Base-by-base conservation (phyloP, 2,113 vertebrate genomes). In the Picathartes gymnocephalus region DNA sequence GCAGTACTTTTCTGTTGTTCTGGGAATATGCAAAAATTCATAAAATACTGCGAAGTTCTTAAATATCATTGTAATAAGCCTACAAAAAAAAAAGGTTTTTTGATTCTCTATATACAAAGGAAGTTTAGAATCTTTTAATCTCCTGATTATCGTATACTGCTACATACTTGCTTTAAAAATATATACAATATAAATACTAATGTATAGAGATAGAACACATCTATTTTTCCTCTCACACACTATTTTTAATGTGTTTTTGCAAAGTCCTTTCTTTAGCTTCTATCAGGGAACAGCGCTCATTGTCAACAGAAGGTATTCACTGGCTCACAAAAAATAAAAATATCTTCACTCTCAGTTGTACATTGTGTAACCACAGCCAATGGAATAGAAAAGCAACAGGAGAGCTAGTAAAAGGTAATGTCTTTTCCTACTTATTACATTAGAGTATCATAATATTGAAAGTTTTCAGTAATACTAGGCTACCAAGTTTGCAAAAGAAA, bases 361-460 rank as follows among this genome's bases (percentile, higher is more conserved):
- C n/a, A 40, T 60, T 74, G 44, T 39, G n/a, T 64, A 84, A 90
- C 57, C 45, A 83, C 70, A 62, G 74, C 65, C 72, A 88, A 21
- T 69, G 47, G 77, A 90, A 82, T 0, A 79, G 58, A 90, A 88
- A 92, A 92, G 68, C 64, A 94, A 92, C 40, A 88, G 69, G 48
- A 92, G 48, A 72, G 25, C 25, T 74, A 86, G 51, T 70, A 90
- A 90, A 93, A 88, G 47, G 81, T 83, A 86, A 58, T 84, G 51
- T 45, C 7, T 92, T 86, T 96, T 92, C 92, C 76, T 92, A 56
- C 28, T 88, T 90, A 78, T 88, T 90, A 25, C 10, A 74, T 66
- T 44, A 60, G 68, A 3, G 15, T 86, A 45, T 60, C 71, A 84
- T 84, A 21, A 50, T 60, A 90, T 11, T 42, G 56, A 83, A 95